Evolutionary conservation across 2,113 vertebrate species (phyloP).

Genomic region (Dendropsophus ebraccatus): DNA sequence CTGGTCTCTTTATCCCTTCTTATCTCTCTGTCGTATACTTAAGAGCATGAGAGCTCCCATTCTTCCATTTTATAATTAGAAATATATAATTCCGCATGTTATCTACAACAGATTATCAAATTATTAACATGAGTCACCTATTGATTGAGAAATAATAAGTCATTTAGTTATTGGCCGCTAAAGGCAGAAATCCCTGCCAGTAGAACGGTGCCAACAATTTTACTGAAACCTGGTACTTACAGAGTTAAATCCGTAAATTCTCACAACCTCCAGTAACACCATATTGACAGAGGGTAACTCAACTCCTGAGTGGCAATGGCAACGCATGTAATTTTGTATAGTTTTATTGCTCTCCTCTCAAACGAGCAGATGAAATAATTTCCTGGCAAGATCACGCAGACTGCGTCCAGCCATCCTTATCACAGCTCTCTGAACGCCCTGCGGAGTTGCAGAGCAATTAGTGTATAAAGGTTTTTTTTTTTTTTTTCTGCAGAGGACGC

Average conservation of each 20-base stretch:
- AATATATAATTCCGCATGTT: background rate
- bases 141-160: background rate
- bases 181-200: background rate
- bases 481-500: slow-evolving; percentile 52
- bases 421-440: slow-evolving; percentile 58
- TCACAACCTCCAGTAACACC: slow-evolving; percentile 9
- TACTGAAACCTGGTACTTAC: background rate
- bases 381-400: slow-evolving; percentile 54
- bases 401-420: slow-evolving; percentile 58
- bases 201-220: background rate
- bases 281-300: slow-evolving; percentile 20
- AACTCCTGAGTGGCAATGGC: slow-evolving; percentile 40
- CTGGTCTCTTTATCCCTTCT: background rate
- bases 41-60: background rate
- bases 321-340: slow-evolving; percentile 28
- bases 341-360: slow-evolving; percentile 39
- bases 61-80: background rate
- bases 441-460: slow-evolving; percentile 58
- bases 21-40: background rate
- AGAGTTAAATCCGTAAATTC: slow-evolving; percentile 3
- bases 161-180: background rate
- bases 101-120: background rate
- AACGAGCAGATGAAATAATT: slow-evolving; percentile 55
- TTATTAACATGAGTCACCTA: background rate
- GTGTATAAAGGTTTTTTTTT: slow-evolving; percentile 54